These are phyloP conservation scores for Drymodes brunneopygia DNA, from an alignment of 2,113 vertebrate species.

Conservation along the genomic window DNA sequence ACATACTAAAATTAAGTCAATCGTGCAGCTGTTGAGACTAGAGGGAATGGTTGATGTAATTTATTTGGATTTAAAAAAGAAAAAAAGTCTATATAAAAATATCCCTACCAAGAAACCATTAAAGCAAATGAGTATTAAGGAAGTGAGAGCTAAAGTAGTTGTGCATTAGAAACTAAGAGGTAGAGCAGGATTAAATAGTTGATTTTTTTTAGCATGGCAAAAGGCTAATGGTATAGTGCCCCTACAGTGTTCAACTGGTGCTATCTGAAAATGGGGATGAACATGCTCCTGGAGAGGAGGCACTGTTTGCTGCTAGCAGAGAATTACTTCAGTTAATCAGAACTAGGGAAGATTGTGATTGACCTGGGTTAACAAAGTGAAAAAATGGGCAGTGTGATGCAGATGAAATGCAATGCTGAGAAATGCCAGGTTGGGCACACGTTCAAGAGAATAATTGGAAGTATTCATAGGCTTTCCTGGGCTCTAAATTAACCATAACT, in stretches of 20 bases:
- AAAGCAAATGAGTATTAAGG: not conserved
- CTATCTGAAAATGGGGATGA: not conserved
- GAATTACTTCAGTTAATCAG: not conserved
- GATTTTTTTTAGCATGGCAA: not conserved
- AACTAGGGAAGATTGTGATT: not conserved
- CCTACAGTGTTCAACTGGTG: not conserved
- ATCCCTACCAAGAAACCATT: not conserved
- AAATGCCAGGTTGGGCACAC: not conserved
- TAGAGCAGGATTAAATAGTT: not conserved
- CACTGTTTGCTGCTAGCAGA: not conserved
- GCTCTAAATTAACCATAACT: not conserved
- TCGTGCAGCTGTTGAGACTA: not conserved
- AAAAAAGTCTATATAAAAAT: not conserved
- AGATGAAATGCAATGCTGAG: not conserved
- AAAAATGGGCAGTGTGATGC: not conserved
- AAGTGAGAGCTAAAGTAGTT: not conserved
- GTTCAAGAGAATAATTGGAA: not conserved
- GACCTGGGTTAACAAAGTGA: constrained; percentile 8
- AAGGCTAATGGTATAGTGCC: not conserved
- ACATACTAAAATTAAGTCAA: not conserved
- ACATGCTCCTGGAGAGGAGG: not conserved
- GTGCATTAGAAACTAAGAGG: not conserved
- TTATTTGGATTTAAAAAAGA: constrained; percentile 3
- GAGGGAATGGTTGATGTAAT: not conserved
- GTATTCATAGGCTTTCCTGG: not conserved